Base-by-base conservation (phyloP, 53 echinoderm and acorn worm genomes). In the Holothuria scabra region DNA sequence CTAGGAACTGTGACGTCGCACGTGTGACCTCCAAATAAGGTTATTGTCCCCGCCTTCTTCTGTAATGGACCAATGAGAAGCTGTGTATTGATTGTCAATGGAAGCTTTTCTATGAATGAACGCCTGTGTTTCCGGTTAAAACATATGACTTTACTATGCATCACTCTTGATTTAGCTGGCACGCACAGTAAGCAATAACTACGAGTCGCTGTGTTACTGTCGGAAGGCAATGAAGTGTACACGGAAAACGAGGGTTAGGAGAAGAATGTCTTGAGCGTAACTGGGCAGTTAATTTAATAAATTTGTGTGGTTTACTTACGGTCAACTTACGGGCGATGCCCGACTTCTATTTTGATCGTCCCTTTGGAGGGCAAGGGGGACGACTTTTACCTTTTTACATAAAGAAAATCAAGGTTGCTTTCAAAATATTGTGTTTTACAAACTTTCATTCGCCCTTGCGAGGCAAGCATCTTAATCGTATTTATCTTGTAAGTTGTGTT, bases 131-230 rank as follows among this genome's bases (percentile, higher is more conserved):
- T 81, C 82, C 82, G 82, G 82, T 63, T 78, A 78, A 58, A 78
- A 78, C 78, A 78, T 78, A 78, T 78, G 82, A 81, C 82, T 81
- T 32, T 81, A 81, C 82, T 81, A 81, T 81, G 82, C 37, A 46
- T 76, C 76, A 76, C 75, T n/a, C 24, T 41, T 10, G 18, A 52
- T 52, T 18, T 41, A 41, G 41, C 41, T 48, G 14, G 52, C 52
- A 52, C 52, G 8, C 52, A 52, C 16, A 16, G 52, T 52, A 8
- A 8, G 52, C 52, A 52, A 52, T 52, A 8, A 52, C 14, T 14
- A n/a, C n/a, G 0, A 48, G 52, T 52, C 52, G 52, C 16, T n/a
- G 52, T 16, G n/a, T 18, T 16, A 52, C 52, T 52, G 52, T 52
- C 52, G 52, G 52, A 46, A 72, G 49, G 58, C 78, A 78, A 57